Evolutionary conservation across 2,888 invertebrate genomes (phyloP).

Genomic region (Nomada ferruginata): DNA sequence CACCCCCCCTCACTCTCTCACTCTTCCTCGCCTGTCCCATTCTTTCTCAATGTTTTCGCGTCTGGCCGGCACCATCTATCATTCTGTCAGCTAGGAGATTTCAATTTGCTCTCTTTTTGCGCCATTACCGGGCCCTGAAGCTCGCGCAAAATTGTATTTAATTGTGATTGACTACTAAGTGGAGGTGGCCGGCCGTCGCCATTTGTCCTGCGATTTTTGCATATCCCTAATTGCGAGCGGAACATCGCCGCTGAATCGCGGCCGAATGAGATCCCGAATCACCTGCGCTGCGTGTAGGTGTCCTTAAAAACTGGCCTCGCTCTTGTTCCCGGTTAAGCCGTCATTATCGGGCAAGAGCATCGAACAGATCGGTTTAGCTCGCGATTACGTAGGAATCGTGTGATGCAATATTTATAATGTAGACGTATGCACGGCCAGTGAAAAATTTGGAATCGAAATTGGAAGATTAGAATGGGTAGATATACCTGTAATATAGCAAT

Average conservation of each 20-base stretch:
- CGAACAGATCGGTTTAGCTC: not conserved
- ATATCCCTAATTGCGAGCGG: constrained; percentile 73
- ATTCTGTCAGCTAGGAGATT: constrained; percentile 83
- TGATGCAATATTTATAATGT: not conserved
- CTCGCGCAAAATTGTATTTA: constrained; percentile 83
- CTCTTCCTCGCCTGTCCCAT: constrained; percentile 18
- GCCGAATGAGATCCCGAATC: constrained; percentile 29
- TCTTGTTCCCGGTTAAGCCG: not conserved
- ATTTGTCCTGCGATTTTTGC: constrained; percentile 78
- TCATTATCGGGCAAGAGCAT: not conserved
- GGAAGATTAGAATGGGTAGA: too few relatives aligned
- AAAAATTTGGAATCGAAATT: too few relatives aligned
- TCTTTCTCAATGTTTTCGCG: constrained; percentile 63
- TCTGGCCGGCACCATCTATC: constrained; percentile 78
- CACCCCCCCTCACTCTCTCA: not conserved
- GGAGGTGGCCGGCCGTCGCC: constrained; percentile 75
- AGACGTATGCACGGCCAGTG: too few relatives aligned
- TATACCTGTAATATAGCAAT: too few relatives aligned
- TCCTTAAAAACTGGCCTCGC: not conserved
- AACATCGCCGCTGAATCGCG: constrained; percentile 59
- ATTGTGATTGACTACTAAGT: constrained; percentile 83
- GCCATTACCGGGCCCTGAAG: constrained; percentile 76
- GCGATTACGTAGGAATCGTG: not conserved
- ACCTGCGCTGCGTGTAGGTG: not conserved
- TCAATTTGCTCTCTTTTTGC: constrained; percentile 83